These are phyloP conservation scores for Fissipunctia ypsillon DNA, from an alignment of 2,888 invertebrate genomes.

Conservation along the genomic window DNA sequence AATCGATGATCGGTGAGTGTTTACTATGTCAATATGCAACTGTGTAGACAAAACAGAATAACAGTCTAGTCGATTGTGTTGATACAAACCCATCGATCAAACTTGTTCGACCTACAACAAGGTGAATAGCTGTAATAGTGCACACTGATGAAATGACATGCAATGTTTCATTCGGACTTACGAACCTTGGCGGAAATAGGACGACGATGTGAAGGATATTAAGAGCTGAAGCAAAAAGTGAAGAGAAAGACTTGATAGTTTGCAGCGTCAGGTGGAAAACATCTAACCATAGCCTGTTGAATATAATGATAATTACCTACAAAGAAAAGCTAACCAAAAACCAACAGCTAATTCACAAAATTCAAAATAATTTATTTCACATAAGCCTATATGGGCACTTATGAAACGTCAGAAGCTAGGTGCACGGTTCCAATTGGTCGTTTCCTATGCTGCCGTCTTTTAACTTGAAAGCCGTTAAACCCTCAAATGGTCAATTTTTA, in stretches of 20 bases:
- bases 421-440: no score
- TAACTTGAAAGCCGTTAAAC: no score
- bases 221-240: neutral
- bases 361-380: no score
- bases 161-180: conserved; percentile 28
- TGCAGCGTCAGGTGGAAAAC: neutral
- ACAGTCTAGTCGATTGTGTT: conserved; percentile 38
- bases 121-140: conserved; percentile 37
- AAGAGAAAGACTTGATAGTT: neutral
- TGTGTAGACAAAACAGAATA: conserved; percentile 45
- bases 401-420: no score
- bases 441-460: no score
- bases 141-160: conserved; percentile 28
- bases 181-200: conserved; percentile 30
- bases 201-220: neutral
- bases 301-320: conserved; percentile 5
- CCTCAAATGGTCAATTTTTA: no score
- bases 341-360: conserved; percentile 38
- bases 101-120: conserved; percentile 52
- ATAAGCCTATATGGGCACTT: no score
- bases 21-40: conserved; percentile 45
- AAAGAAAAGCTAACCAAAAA: conserved; percentile 20
- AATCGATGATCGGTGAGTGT: conserved; percentile 27
- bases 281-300: neutral
- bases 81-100: conserved; percentile 48